Evolutionary conservation across 2,113 vertebrate species (phyloP), one percentile per base, ranked within the genome.

Genomic region (Python bivittatus): DNA sequence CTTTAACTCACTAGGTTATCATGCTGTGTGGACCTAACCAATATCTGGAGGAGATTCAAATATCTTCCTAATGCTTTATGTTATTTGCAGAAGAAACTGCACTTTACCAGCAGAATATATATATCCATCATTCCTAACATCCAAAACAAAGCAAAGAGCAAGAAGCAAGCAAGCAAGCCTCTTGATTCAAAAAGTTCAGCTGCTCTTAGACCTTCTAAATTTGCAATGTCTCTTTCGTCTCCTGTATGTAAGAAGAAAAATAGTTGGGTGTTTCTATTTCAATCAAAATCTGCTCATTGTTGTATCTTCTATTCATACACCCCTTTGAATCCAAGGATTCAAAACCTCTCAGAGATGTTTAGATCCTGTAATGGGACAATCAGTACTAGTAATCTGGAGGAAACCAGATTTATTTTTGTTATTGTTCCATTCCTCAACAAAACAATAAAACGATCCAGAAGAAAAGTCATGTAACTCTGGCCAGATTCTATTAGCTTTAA

Each of bases 391-490:
- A 89, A 89, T 53, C 61, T 53, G 29, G 27, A 89, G 88, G 27
- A 52, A 89, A 89, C 27, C 88, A 72, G 61, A 89, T 89, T 89
- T 68, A 89, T 3, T 61, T 88, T 27, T 48, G 58, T 64, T 48
- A 61, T 64, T 20, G 29, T 27, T 20, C 64, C 88, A 22, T 90
- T 79, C 68, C 52, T 56, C 89, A 79, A 38, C 27, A 38, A 83
- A 83, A 79, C 88, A 90, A 79, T 38, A 56, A 79, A 22, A 38
- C 22, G 23, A 38, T 90, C 33, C 12, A 90, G 53, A 79, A 90
- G 11, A 89, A 9, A 44, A 56, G 52, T 10, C 61, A 58, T 58
- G 42, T n/a, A 54, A 27, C 57, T 42, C 15, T 38, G 33, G 25
- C 25, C 38, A 84, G 33, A 84, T 84, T 58, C 72, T 48, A 42